These are phyloP conservation scores for Chymomyza fuscimana DNA, from an alignment of 2,888 invertebrate genomes.

Conservation along the genomic window DNA sequence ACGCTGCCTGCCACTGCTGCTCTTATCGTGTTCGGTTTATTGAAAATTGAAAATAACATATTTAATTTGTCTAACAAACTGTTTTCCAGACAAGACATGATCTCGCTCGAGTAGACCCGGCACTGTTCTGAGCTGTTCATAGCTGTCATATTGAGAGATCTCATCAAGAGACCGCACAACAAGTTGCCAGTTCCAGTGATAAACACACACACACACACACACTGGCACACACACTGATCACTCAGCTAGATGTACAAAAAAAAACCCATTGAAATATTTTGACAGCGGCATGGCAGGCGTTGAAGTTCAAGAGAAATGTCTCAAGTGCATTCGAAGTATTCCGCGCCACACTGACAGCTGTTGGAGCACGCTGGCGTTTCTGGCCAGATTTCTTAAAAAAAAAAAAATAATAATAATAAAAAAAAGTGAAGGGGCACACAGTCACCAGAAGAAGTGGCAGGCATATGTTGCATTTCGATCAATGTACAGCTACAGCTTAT, in stretches of 20 bases:
- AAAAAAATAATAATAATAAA: neutral
- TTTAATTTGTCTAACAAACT: slow-evolving; percentile 72
- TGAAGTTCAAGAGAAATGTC: slow-evolving; percentile 74
- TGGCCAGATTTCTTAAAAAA: slow-evolving; percentile 1
- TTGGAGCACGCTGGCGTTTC: slow-evolving; percentile 22
- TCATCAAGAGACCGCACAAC: slow-evolving; percentile 70
- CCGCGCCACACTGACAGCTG: slow-evolving; percentile 62
- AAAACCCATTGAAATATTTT: slow-evolving; percentile 67
- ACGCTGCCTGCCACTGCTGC: slow-evolving; percentile 8
- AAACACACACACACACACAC: slow-evolving; percentile 29
- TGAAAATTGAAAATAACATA: slow-evolving; percentile 62
- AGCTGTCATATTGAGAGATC: slow-evolving; percentile 73
- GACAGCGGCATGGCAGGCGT: slow-evolving; percentile 71
- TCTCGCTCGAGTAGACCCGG: neutral
- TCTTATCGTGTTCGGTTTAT: slow-evolving; percentile 33
- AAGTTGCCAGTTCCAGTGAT: slow-evolving; percentile 34
- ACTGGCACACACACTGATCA: neutral
- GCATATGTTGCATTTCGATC: slow-evolving; percentile 24
- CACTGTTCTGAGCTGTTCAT: slow-evolving; percentile 21
- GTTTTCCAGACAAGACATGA: slow-evolving; percentile 10
- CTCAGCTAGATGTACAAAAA: slow-evolving; percentile 6
- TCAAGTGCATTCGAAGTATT: slow-evolving; percentile 72
- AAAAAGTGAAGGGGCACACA: slow-evolving; percentile 7
- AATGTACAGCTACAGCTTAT: slow-evolving; percentile 33
- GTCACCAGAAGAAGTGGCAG: neutral